Base-by-base conservation (phyloP, 2,797 vertebrate species). In the Halcyon smyrnensis region DNA sequence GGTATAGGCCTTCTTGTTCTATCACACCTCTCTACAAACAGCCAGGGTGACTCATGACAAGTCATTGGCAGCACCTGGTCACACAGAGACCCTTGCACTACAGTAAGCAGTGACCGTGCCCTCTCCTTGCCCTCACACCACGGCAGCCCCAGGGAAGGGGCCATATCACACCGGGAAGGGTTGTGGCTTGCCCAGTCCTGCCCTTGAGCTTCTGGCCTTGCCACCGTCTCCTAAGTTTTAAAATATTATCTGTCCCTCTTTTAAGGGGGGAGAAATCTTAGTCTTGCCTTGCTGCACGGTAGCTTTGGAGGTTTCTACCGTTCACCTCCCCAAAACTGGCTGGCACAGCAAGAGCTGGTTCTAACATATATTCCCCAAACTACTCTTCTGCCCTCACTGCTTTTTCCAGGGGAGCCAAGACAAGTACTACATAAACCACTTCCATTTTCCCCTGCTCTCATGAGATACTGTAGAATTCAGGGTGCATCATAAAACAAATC, bases 101-200 rank as follows among this genome's bases (percentile, higher is more conserved):
- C 41, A 7, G 4, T 3, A 11, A 12, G 54, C 30, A 16, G n/a
- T 11, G 50, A 4, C 1, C 0, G 34, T 27, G 45, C 32, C n/a
- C 34, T 54, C 7, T 37, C 43, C 53, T 27, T 43, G 23, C 4
- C 48, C 39, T 16, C 3, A 0, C 28, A 19, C 24, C 19, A 5
- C 1, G 0, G 27, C 60, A 69, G 23, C 14, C 25, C 63, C 27
- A 37, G 16, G 30, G 15, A 51, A 76, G 30, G 6, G 9, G 8
- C 15, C 4, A 2, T 2, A 1, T 45, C 23, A 21, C 17, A 6
- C 1, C 17, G 15, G 30, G 28, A 67, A 43, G 70, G 6, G 43
- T 6, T 28, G 19, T 27, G 25, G 34, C 32, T 82, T 3, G 1
- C 16, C 19, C 39, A 73, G 34, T 24, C 27, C 60, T 77, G 16